These are phyloP conservation scores for Bovichtus variegatus DNA, from an alignment of 2,797 vertebrate genomes.

Conservation along the genomic window DNA sequence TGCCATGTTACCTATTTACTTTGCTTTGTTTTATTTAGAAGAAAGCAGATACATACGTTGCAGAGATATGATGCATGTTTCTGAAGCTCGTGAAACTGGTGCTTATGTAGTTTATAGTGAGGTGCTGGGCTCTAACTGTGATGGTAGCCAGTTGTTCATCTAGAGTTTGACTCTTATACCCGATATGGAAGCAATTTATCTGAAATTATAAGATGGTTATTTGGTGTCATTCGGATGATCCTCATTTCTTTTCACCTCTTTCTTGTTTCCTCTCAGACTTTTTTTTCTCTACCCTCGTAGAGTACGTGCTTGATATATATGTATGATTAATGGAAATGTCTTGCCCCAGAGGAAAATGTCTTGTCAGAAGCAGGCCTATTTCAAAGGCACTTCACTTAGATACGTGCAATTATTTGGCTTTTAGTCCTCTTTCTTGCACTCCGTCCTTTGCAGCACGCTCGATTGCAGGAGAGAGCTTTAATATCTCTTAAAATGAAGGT, in stretches of 20 bases:
- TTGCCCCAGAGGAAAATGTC: constrained; percentile 45
- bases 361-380: constrained; percentile 62
- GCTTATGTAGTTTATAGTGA: constrained; percentile 6
- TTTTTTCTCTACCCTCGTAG: constrained; percentile 5
- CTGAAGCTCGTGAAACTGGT: not conserved
- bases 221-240: constrained; percentile 27
- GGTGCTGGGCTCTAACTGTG: not conserved
- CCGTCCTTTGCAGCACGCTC: constrained; percentile 52
- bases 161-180: constrained; percentile 11
- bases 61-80: not conserved
- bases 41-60: not conserved
- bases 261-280: constrained; percentile 8
- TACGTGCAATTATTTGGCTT: constrained; percentile 78
- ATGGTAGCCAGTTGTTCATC: not conserved
- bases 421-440: constrained; percentile 66
- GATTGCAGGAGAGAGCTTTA: constrained; percentile 6
- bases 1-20: not conserved
- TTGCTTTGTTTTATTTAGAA: not conserved
- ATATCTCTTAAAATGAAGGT: constrained; percentile 8
- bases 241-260: constrained; percentile 25
- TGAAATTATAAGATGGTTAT: constrained; percentile 21
- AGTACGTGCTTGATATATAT: constrained; percentile 28
- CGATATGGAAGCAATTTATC: constrained; percentile 17
- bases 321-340: constrained; percentile 64
- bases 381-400: constrained; percentile 66